Evolutionary conservation across 2,113 vertebrate species (phyloP), one percentile per base, ranked within the genome.

Genomic region (Myrmophylax atrothorax): DNA sequence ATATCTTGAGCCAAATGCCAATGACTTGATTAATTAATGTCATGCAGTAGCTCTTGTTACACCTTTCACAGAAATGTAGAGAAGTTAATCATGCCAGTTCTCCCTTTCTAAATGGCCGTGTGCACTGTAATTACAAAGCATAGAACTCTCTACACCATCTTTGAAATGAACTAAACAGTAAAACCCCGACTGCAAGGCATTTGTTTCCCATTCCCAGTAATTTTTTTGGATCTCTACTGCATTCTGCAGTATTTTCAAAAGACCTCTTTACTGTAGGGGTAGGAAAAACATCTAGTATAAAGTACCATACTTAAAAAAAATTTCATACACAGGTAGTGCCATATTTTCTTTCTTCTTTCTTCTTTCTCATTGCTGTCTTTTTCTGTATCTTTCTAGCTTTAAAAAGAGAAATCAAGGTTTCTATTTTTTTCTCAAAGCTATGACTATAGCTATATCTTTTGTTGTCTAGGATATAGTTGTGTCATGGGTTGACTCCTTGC

Each of bases 301-400:
- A 40, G 7, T 11, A 84, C 4, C 5, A 44, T 31, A 23, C 12
- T 37, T 52, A 2, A 4, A 18, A 38, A 86, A 76, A 81, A 53
- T 35, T 46, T 8, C 5, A 7, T 31, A 19, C n/a, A 31, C 1
- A 59, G 6, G 29, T 14, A 58, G 3, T 1, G 0, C 26, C 10
- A 22, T 64, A 37, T 81, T 84, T 87, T 46, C 35, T 75, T 67
- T 66, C 6, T 87, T 46, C 35, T 75, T 67, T 66, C 6, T 56
- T 73, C 12, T 74, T 84, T 73, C 5, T 63, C 38, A 29, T 17
- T 64, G 7, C 6, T 76, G 7, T 63, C 10, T 4, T 68, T 72
- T 67, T 60, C 28, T 44, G 44, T 12, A 18, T 35, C 17, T 24
- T 78, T 84, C 15, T 66, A 74, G 13, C 26, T 12, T 82, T 53